phyloP scores from a whole-genome alignment of 2,888 invertebrate species.

The Tineola bisselliella region DNA sequence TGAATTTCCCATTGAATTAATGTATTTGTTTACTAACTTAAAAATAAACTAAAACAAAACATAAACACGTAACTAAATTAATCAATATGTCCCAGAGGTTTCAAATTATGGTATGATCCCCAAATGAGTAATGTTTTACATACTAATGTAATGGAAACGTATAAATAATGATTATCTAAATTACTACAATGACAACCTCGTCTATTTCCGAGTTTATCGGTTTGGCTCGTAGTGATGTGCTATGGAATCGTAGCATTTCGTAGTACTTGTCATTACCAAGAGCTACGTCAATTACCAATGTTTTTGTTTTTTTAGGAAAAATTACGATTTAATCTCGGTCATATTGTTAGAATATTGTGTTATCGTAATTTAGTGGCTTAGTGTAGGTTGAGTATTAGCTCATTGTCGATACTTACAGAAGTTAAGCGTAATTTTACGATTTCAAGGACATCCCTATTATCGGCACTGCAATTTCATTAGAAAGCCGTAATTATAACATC shows the following conservation, averaged over 20 bases:
- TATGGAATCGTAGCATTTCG: not conserved
- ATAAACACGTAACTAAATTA: not conserved
- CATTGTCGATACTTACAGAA: too few species aligned
- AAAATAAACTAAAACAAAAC: too few species aligned
- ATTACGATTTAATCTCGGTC: too few species aligned
- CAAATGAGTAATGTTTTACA: constrained; percentile 11
- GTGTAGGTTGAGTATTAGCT: too few species aligned
- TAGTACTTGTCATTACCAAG: not conserved
- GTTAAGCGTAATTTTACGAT: not conserved
- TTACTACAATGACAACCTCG: constrained; percentile 12
- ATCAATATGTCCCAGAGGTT: not conserved
- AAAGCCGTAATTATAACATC: constrained; percentile 42
- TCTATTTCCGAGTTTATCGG: constrained; percentile 9
- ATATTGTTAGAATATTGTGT: too few species aligned
- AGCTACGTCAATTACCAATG: too few species aligned
- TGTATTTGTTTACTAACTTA: too few species aligned
- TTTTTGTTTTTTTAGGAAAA: too few species aligned
- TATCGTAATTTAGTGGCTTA: too few species aligned
- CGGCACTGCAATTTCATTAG: constrained; percentile 38
- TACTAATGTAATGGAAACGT: constrained; percentile 13
- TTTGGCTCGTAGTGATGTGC: constrained; percentile 6
- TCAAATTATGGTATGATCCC: constrained; percentile 5
- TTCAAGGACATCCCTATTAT: constrained; percentile 15
- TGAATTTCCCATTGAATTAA: too few species aligned
- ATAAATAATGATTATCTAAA: constrained; percentile 14